Evolutionary conservation across 1,140 invertebrate species (phyloP).

Genomic region (Drosophila chauvacae): DNA sequence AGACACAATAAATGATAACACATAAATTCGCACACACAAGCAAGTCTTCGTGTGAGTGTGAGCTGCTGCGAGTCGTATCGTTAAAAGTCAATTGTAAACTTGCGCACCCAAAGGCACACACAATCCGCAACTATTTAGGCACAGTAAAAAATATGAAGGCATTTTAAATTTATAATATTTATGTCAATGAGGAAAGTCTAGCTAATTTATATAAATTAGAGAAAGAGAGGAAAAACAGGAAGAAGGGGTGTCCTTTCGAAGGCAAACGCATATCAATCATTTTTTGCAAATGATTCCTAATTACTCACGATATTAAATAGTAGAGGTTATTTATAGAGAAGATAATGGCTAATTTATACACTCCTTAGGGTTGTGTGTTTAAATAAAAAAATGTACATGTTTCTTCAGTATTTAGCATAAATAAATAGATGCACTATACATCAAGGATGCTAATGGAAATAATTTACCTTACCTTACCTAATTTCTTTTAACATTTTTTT

Average conservation of each 20-base stretch:
- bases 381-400: no score
- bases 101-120: conserved; percentile 63
- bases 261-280: background rate
- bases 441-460: background rate
- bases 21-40: conserved; percentile 74
- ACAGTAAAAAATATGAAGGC: conserved; percentile 1
- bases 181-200: background rate
- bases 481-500: background rate
- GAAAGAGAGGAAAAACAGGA: no score
- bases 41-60: conserved; percentile 15
- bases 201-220: background rate
- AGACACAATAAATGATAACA: conserved; percentile 83
- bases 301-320: background rate
- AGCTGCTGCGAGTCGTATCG: conserved; percentile 50
- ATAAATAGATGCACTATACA: background rate
- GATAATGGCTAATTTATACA: background rate
- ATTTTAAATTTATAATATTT: background rate
- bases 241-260: background rate
- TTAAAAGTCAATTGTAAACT: conserved; percentile 84
- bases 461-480: background rate
- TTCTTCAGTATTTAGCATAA: background rate
- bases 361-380: background rate
- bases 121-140: conserved; percentile 61
- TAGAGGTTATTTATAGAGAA: background rate
- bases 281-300: background rate